These are phyloP conservation scores for Spea multiplicata DNA, from an alignment of 2,113 vertebrate genomes.

Conservation along the genomic window DNA sequence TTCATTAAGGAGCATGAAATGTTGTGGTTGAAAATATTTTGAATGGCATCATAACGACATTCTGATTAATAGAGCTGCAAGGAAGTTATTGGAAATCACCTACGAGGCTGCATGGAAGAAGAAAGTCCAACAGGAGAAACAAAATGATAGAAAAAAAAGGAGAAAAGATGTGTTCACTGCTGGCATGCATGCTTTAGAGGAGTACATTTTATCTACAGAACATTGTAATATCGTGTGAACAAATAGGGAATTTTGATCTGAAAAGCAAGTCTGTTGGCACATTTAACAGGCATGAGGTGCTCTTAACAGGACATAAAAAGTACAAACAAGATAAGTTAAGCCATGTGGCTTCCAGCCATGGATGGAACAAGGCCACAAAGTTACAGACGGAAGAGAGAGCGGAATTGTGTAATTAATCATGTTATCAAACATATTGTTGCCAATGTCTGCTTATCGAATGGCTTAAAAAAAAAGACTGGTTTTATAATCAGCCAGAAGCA, in stretches of 20 bases:
- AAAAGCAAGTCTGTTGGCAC: constrained; percentile 24
- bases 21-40: too few relatives aligned
- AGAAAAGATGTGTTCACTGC: not conserved
- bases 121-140: not conserved
- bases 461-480: not conserved
- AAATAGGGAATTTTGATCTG: constrained; percentile 30
- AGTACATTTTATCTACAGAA: constrained; percentile 34
- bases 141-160: constrained; percentile 2
- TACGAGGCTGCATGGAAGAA: not conserved
- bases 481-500: too few relatives aligned
- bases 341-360: constrained; percentile 26
- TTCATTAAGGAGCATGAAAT: too few relatives aligned
- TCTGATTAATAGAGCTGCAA: too few relatives aligned
- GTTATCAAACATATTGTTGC: constrained; percentile 2
- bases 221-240: constrained; percentile 37
- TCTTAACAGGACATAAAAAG: constrained; percentile 25
- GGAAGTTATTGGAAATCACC: not conserved
- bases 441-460: constrained; percentile 1
- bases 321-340: constrained; percentile 31
- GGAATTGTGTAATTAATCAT: constrained; percentile 2
- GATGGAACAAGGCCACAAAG: constrained; percentile 12
- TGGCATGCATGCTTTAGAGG: not conserved
- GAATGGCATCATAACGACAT: too few relatives aligned
- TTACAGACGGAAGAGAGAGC: constrained; percentile 13
- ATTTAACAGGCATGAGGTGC: constrained; percentile 18